Evolutionary conservation across 2,888 invertebrate genomes (phyloP), one percentile per base, ranked within the genome.

Genomic region (Nephrocerus scutellatus): DNA sequence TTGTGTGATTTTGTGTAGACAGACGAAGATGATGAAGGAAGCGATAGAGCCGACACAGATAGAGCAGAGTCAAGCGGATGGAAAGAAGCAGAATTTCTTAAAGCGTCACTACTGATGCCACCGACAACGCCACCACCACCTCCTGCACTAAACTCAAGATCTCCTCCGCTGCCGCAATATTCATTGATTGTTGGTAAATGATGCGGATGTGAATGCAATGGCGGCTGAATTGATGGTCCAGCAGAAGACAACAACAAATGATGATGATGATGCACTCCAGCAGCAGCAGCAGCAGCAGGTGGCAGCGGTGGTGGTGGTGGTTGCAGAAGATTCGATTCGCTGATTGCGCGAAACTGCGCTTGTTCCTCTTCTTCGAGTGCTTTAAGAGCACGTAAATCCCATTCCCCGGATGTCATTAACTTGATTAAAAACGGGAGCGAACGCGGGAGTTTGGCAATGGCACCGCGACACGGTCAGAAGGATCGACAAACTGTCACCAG

Each of bases 281-380:
- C 37, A 30, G 44, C 33, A 31, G 43, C 18, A 41, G 35, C 41
- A 43, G 51, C 40, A 45, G 47, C 50, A 45, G 52, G 53, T 37
- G 54, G 43, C 12, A 48, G 24, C 13, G 55, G 53, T n/a, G 54
- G 50, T 19, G 53, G 50, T 24, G 56, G 50, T 9, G 55, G 51
- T 39, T 64, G 59, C 30, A 63, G 62, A 6, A 66, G 54, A 43
- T 60, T 64, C 44, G 56, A 59, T 43, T 64, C 62, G 46, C 62
- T 66, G 22, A 65, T 56, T 10, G 63, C 60, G 46, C 64, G 54
- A 43, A 66, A 66, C 40, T 62, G 62, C 36, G 59, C 62, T 49
- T 65, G 57, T 47, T 68, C 66, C 54, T 68, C 67, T 48, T 65
- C 65, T 55, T 68, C 67, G 41, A 68, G 64, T 58, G 68, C 68